Evolutionary conservation across 2,797 vertebrate genomes (phyloP).

Genomic region (Geranospiza caerulescens): DNA sequence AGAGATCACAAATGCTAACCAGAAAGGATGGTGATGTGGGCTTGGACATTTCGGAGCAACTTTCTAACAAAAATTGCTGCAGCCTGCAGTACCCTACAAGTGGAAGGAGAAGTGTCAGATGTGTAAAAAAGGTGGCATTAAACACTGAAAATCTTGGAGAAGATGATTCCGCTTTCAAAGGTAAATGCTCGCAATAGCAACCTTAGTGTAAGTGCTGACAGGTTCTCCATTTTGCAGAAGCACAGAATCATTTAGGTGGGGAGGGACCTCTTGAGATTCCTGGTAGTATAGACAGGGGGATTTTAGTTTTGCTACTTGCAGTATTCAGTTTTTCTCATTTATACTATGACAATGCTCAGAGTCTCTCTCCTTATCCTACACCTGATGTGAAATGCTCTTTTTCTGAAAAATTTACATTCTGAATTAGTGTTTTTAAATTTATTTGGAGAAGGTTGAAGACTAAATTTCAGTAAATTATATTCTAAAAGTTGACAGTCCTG

Average conservation of each 20-base stretch:
- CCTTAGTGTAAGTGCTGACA: neutral
- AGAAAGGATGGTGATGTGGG: conserved; percentile 66
- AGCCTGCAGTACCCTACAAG: conserved; percentile 74
- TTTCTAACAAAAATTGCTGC: neutral
- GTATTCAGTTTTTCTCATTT: neutral
- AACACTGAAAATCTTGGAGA: neutral
- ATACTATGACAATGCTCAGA: neutral
- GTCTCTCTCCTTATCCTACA: neutral
- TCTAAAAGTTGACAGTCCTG: neutral
- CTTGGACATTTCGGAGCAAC: conserved; percentile 50
- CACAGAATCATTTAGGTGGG: neutral
- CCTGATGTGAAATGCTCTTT: neutral
- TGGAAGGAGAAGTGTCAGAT: conserved; percentile 80
- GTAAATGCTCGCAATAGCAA: conserved; percentile 57
- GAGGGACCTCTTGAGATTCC: neutral
- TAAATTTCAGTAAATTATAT: neutral
- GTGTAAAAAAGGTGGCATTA: conserved; percentile 11
- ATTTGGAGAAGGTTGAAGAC: neutral
- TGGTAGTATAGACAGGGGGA: neutral
- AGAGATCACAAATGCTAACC: conserved; percentile 26
- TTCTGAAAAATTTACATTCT: neutral
- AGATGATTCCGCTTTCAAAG: conserved; percentile 35
- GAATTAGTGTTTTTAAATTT: neutral
- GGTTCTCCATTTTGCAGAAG: neutral
- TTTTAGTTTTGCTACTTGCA: neutral